Evolutionary conservation across 2,797 vertebrate genomes (phyloP).

Genomic region (Xiphophorus birchmanni): DNA sequence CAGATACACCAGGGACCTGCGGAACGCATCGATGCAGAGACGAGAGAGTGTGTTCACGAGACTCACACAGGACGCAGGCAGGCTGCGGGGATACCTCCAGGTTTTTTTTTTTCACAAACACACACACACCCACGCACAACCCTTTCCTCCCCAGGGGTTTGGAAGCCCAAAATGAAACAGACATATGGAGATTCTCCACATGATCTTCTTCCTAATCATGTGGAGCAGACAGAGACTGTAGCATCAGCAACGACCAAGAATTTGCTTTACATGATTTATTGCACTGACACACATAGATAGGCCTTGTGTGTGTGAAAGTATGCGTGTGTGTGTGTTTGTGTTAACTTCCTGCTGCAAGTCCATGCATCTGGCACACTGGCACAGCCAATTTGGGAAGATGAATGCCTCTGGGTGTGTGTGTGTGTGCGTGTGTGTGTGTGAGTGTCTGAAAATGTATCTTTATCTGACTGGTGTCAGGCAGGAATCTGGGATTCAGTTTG

Average conservation of each 20-base stretch:
- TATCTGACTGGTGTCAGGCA: constrained; percentile 3
- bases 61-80: constrained; percentile 20
- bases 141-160: constrained; percentile 57
- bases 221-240: constrained; percentile 74
- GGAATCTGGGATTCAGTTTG: neutral
- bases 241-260: constrained; percentile 74
- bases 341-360: constrained; percentile 35
- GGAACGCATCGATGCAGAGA: constrained; percentile 40
- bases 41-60: constrained; percentile 23
- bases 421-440: constrained; percentile 16
- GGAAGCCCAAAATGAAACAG: constrained; percentile 54
- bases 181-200: constrained; percentile 79
- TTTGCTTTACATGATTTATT: constrained; percentile 81
- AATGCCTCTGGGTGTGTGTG: constrained; percentile 11
- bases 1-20: constrained; percentile 62
- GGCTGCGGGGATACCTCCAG: constrained; percentile 36
- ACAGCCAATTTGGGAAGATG: constrained; percentile 20
- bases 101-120: constrained; percentile 34
- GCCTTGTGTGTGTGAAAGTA: constrained; percentile 10
- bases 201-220: constrained; percentile 76
- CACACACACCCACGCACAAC: constrained; percentile 16
- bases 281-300: constrained; percentile 52
- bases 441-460: constrained; percentile 13
- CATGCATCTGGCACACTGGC: constrained; percentile 36
- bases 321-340: constrained; percentile 7